Percentiles rank a stretch among this genome's conserved stretches.
These are phyloP conservation scores for Cacoxenus indagator DNA, from an alignment of 2,888 invertebrate species.

Conservation along the genomic window DNA sequence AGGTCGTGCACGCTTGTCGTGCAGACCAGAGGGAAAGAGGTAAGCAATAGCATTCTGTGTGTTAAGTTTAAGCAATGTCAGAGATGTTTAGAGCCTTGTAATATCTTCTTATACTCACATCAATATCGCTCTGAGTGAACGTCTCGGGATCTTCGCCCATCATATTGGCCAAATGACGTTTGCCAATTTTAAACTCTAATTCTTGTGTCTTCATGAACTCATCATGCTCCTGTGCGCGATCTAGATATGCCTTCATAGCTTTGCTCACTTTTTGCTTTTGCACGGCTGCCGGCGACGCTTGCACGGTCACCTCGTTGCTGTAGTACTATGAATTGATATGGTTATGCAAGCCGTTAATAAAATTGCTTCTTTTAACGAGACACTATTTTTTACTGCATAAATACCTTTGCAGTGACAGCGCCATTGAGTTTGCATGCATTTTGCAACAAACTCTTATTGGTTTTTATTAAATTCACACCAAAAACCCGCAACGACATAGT, in stretches of 20 bases:
- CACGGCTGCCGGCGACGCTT: slow-evolving; percentile 60
- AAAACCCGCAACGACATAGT: slow-evolving; percentile 59
- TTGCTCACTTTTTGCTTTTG: slow-evolving; percentile 80
- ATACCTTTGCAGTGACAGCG: slow-evolving; percentile 37
- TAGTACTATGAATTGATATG: slow-evolving; percentile 37
- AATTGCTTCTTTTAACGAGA: no score
- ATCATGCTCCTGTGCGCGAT: slow-evolving; percentile 85
- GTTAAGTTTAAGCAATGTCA: background rate
- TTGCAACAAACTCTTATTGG: slow-evolving; percentile 56
- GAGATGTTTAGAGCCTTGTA: background rate
- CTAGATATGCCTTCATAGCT: slow-evolving; percentile 91
- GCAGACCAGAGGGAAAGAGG: slow-evolving; percentile 95
- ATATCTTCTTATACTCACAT: slow-evolving; percentile 74
- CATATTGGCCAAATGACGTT: slow-evolving; percentile 97
- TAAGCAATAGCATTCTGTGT: slow-evolving; percentile 87
- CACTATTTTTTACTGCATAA: no score
- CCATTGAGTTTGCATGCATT: slow-evolving; percentile 42
- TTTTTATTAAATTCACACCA: slow-evolving; percentile 59
- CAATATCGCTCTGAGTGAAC: slow-evolving; percentile 88
- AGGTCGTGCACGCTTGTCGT: slow-evolving; percentile 87
- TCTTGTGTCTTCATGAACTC: slow-evolving; percentile 85
- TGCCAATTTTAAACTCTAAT: slow-evolving; percentile 90
- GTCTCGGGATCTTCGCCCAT: slow-evolving; percentile 95
- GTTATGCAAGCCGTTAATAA: slow-evolving; percentile 34
- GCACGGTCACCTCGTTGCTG: slow-evolving; percentile 60